Percentiles rank a stretch among this genome's conserved stretches.
These are phyloP conservation scores for Torymus tubicola DNA, from an alignment of 2,888 invertebrate genomes.

Conservation along the genomic window DNA sequence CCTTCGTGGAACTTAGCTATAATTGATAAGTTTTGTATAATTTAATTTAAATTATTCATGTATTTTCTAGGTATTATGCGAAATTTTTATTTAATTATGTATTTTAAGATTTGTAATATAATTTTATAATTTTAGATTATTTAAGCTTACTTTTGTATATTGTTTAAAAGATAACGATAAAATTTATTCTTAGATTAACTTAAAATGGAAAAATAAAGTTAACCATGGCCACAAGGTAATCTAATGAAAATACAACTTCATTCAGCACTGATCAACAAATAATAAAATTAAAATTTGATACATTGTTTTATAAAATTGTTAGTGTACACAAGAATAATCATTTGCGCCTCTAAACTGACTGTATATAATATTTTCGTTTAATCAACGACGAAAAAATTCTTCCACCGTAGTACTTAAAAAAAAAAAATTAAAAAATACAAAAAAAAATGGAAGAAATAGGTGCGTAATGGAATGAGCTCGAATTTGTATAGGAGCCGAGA, in stretches of 20 bases:
- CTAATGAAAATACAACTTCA: neutral
- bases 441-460: conserved; percentile 22
- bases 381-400: conserved; percentile 47
- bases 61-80: too few species aligned
- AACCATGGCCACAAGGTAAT: too few species aligned
- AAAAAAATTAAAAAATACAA: conserved; percentile 21
- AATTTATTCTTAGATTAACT: too few species aligned
- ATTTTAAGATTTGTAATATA: too few species aligned
- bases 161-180: too few species aligned
- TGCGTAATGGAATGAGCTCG: conserved; percentile 31
- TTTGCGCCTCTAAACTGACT: conserved; percentile 48
- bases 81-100: too few species aligned
- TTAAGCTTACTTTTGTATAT: too few species aligned
- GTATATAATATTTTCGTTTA: conserved; percentile 45
- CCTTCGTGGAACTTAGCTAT: neutral
- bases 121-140: too few species aligned
- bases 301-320: conserved; percentile 13
- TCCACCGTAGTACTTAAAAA: conserved; percentile 44
- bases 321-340: conserved; percentile 19
- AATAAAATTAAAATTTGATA: neutral
- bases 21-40: neutral
- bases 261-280: neutral
- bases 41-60: too few species aligned
- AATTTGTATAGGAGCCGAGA: conserved; percentile 22
- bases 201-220: too few species aligned